phyloP scores from a whole-genome alignment of 2,113 vertebrate genomes.

The Ptilonorhynchus violaceus region DNA sequence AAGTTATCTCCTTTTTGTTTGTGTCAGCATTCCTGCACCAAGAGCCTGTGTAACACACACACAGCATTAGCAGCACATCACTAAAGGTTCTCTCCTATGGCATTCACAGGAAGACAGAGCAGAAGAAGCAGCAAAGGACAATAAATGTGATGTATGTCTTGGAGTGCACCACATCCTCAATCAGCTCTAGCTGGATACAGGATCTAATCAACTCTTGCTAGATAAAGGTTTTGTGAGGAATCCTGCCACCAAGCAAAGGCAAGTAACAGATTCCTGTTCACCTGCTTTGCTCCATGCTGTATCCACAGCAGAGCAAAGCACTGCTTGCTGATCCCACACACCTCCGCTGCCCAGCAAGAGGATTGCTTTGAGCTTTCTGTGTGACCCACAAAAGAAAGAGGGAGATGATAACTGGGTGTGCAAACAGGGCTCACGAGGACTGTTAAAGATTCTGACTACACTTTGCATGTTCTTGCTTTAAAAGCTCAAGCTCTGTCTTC shows the following conservation, averaged over 20 bases:
- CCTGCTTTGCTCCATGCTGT: neutral
- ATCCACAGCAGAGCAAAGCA: neutral
- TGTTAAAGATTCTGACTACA: neutral
- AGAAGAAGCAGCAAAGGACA: neutral
- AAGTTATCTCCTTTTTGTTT: slow-evolving; percentile 69
- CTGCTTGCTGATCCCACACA: neutral
- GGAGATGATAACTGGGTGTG: neutral
- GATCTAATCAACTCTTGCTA: neutral
- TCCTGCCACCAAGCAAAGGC: neutral
- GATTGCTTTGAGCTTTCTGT: neutral
- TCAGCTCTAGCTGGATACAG: rapidly evolving
- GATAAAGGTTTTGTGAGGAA: neutral
- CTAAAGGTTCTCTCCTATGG: neutral
- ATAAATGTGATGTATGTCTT: rapidly evolving
- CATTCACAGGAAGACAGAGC: neutral
- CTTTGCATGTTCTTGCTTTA: neutral
- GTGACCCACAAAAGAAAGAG: neutral
- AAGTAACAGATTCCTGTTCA: neutral
- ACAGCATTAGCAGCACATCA: neutral
- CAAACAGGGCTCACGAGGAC: neutral
- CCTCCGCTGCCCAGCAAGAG: neutral
- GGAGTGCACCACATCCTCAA: neutral
- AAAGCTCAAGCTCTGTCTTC: neutral
- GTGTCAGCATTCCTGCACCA: slow-evolving; percentile 61
- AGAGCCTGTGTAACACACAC: neutral